These are phyloP conservation scores for Micronycteris hirsuta DNA, from an alignment of 2,113 vertebrate genomes.

Conservation along the genomic window DNA sequence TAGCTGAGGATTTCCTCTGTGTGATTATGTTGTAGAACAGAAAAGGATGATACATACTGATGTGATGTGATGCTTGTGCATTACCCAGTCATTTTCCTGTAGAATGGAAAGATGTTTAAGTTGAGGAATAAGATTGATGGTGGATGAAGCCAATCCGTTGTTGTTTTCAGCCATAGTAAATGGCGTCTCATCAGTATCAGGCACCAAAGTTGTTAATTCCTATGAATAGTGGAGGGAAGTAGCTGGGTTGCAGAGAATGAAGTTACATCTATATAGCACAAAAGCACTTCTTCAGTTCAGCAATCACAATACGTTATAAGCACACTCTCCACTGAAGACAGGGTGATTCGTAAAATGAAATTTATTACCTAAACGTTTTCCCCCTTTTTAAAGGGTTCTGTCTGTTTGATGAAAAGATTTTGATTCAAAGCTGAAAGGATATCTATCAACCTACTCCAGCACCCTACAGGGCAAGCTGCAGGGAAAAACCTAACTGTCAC, in stretches of 20 bases:
- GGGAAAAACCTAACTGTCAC: neutral
- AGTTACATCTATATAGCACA: neutral
- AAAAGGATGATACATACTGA: slow-evolving; percentile 1
- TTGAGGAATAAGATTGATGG: neutral
- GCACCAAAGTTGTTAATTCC: neutral
- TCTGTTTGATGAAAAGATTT: slow-evolving; percentile 25
- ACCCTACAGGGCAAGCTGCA: neutral
- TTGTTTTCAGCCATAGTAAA: neutral
- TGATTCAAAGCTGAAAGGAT: neutral
- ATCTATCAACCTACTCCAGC: neutral
- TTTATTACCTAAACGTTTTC: neutral
- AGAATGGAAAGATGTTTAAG: neutral
- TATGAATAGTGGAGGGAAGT: neutral
- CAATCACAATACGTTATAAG: neutral
- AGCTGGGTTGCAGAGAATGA: neutral
- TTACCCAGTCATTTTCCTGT: neutral
- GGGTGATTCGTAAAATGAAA: neutral
- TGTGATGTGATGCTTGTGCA: neutral
- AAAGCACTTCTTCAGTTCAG: neutral
- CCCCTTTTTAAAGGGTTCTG: neutral
- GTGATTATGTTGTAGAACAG: neutral
- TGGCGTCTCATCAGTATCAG: neutral
- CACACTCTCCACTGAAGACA: neutral
- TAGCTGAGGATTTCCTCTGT: neutral
- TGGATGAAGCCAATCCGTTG: neutral